Base-by-base conservation (phyloP, 2,888 invertebrate genomes). In the Nomada lathburiana region DNA sequence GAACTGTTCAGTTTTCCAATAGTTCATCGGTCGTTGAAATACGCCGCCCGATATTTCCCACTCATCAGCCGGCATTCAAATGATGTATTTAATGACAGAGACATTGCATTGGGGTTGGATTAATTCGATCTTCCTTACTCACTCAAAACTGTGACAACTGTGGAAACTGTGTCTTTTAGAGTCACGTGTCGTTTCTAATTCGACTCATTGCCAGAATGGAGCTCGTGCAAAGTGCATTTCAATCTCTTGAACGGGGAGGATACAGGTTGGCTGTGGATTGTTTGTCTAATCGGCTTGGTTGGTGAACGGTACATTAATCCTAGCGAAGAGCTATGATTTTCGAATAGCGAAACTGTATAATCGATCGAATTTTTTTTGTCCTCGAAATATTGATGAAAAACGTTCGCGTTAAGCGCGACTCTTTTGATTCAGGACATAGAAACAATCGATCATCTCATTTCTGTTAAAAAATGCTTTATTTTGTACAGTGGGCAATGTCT, bases 181-280 rank as follows among this genome's bases (percentile, higher is more conserved):
- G 42, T 78, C 78, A 76, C 78, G 79, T 79, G 78, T 69, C 36
- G 18, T 55, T 57, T 3, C 2, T 13, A 16, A 47, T 23, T 47
- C 23, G 63, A 36, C 67, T 80, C 53, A 52, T 60, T 29, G 53
- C 20, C 53, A 20, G 68, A 16, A n/a, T n/a, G 4, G 68, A 55
- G 44, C 52, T 36, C 47, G 23, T 55, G 50, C 50, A 20, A 55
- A 47, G 42, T 18, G 42, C 50, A 26, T 65, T 63, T 26, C 53
- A 9, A 26, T n/a, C 4, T 18, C 42, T 77, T 11, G 9, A 5
- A 16, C 16, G 55, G 29, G 26, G 29, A 36, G 18, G 57, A 74
- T 42, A 62, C 55, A 55, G 63, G 44, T 62, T 23, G 50, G 26
- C 36, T 29, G 18, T 29, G 60, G 44, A 50, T 64, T 26, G 13